A percentile compares a stretch with the other conserved stretches of the same genome.
Evolutionary conservation across 2,113 vertebrate species (phyloP).

Genomic region (Physeter macrocephalus): DNA sequence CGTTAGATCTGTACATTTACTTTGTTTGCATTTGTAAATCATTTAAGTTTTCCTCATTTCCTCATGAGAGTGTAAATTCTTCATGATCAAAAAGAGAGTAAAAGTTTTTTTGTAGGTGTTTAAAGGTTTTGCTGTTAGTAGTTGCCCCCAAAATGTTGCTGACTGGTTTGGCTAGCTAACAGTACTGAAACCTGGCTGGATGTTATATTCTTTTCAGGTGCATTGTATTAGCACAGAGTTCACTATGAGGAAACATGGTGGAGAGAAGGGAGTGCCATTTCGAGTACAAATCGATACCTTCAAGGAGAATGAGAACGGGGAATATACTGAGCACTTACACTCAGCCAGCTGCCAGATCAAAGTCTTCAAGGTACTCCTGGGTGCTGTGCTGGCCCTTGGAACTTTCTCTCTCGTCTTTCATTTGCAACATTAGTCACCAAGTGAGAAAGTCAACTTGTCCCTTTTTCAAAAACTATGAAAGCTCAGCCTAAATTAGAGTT

Average conservation of each 20-base stretch:
- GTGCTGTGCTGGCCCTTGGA: neutral
- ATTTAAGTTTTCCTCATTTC: neutral
- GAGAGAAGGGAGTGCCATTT: constrained; percentile 97
- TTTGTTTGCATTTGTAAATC: constrained; percentile 35
- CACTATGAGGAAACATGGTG: constrained; percentile 97
- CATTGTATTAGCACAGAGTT: constrained; percentile 99
- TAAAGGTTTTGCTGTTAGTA: neutral
- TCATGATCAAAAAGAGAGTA: neutral
- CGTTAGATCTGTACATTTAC: neutral
- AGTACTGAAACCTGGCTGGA: neutral
- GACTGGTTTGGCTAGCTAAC: neutral
- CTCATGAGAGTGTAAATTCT: neutral
- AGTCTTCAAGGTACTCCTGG: constrained; percentile 93
- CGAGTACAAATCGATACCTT: constrained; percentile 98
- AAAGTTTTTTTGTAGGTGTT: neutral
- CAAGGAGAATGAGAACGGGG: constrained; percentile 91
- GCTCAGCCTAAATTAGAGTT: neutral
- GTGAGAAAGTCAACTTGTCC: neutral
- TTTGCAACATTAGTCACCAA: neutral
- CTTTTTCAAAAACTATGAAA: neutral
- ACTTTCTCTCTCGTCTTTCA: neutral
- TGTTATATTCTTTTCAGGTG: constrained; percentile 80
- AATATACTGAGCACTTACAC: constrained; percentile 96
- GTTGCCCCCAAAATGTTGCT: neutral
- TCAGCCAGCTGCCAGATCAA: constrained; percentile 99